phyloP scores from a whole-genome alignment of 2,888 invertebrate species.

The Andrena trimmerana region DNA sequence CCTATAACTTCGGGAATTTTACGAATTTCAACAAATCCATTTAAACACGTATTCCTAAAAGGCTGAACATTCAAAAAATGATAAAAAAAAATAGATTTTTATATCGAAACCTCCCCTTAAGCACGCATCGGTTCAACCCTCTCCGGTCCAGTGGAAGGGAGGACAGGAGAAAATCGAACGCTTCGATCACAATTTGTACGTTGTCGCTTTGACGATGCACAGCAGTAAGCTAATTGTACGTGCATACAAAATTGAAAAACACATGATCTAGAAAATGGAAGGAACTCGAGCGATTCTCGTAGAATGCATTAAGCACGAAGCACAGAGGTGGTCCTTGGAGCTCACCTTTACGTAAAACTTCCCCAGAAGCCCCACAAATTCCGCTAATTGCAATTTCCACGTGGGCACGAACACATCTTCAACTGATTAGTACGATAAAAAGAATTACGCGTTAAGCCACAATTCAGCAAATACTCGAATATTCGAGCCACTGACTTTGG shows the following conservation, averaged over 20 bases:
- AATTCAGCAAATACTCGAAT: slow-evolving; percentile 22
- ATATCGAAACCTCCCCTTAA: not conserved
- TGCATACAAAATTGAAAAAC: slow-evolving; percentile 50
- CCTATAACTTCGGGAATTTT: no score
- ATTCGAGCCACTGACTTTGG: slow-evolving; percentile 1
- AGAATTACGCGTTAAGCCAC: slow-evolving; percentile 9
- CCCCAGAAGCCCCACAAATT: not conserved
- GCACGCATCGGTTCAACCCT: slow-evolving; percentile 8
- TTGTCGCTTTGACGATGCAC: not conserved
- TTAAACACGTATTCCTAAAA: no score
- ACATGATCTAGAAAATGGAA: slow-evolving; percentile 50
- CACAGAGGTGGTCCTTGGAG: slow-evolving; percentile 16
- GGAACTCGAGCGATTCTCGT: slow-evolving; percentile 36
- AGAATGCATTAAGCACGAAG: slow-evolving; percentile 29
- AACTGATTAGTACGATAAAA: not conserved
- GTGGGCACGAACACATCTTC: slow-evolving; percentile 6
- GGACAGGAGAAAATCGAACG: slow-evolving; percentile 5
- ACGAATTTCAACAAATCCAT: no score
- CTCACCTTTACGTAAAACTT: slow-evolving; percentile 2
- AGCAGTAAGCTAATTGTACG: slow-evolving; percentile 32
- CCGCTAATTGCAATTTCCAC: slow-evolving; percentile 5
- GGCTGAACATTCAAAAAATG: no score
- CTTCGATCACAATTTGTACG: not conserved
- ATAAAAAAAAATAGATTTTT: no score
- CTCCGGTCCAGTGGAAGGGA: not conserved